Conservation (phyloP, 2,113 vertebrate species). For the Amazona guildingii region DNA sequence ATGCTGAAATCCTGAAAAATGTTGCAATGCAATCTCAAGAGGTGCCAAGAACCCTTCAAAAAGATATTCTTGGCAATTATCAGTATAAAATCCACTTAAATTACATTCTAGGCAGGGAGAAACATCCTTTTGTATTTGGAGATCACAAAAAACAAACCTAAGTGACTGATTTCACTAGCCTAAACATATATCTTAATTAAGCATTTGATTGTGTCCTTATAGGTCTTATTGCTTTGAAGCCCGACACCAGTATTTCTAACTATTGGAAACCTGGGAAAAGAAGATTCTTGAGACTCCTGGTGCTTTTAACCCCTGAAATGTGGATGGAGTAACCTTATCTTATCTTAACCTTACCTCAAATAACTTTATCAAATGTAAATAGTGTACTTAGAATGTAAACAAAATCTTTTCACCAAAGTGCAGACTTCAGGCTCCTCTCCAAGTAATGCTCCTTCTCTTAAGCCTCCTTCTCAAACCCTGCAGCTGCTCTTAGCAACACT, state of each 20-base stretch:
- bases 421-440: not conserved
- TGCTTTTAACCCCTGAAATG: not conserved
- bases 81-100: not conserved
- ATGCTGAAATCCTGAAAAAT: not conserved
- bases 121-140: not conserved
- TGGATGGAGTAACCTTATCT: not conserved
- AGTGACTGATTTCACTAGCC: not conserved
- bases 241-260: not conserved
- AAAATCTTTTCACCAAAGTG: not conserved
- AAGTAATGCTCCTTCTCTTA: not conserved
- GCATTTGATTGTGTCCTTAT: not conserved
- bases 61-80: not conserved
- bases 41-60: not conserved
- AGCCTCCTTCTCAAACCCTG: not conserved
- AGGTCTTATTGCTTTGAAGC: not conserved
- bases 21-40: not conserved
- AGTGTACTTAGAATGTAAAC: not conserved
- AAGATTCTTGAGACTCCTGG: not conserved
- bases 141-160: not conserved
- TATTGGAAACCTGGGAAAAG: not conserved
- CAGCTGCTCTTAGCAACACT: not conserved
- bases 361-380: not conserved
- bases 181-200: not conserved
- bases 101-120: not conserved
- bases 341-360: not conserved